A percentile compares a stretch with the other conserved stretches of the same genome.
Evolutionary conservation across 2,797 vertebrate genomes (phyloP).

Genomic region (Vespertilio murinus): DNA sequence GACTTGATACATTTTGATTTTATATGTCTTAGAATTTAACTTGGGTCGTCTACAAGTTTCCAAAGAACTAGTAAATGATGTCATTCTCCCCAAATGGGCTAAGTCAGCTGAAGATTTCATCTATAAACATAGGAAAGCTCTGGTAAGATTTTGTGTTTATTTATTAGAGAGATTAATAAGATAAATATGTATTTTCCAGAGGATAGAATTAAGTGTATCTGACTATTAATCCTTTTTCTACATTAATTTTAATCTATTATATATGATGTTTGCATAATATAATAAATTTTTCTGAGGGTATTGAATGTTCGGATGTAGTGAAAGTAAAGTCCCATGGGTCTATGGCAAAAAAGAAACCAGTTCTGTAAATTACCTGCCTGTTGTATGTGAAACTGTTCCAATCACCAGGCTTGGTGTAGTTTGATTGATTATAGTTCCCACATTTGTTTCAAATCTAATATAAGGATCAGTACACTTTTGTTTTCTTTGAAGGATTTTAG

Average conservation of each 20-base stretch:
- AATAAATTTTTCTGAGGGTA: conserved; percentile 36
- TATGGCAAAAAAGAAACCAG: background rate
- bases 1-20: conserved; percentile 57
- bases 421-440: background rate
- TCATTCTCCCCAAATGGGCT: conserved; percentile 96
- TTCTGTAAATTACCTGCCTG: background rate
- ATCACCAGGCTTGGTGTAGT: background rate
- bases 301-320: background rate
- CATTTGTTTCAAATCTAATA: conserved; percentile 39
- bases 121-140: conserved; percentile 95
- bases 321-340: background rate
- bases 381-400: background rate
- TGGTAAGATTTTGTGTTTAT: conserved; percentile 87
- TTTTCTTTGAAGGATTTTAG: conserved; percentile 12
- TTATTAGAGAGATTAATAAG: conserved; percentile 1
- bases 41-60: conserved; percentile 95
- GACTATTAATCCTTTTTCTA: conserved; percentile 45
- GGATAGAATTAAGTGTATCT: background rate
- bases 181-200: conserved; percentile 46
- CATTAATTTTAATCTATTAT: conserved; percentile 21
- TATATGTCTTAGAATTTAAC: conserved; percentile 89
- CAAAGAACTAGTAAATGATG: conserved; percentile 93
- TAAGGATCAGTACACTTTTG: background rate
- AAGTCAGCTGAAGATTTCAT: conserved; percentile 97
- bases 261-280: background rate